Base-by-base conservation (phyloP, 2,113 vertebrate species). In the Argyrosomus japonicus region DNA sequence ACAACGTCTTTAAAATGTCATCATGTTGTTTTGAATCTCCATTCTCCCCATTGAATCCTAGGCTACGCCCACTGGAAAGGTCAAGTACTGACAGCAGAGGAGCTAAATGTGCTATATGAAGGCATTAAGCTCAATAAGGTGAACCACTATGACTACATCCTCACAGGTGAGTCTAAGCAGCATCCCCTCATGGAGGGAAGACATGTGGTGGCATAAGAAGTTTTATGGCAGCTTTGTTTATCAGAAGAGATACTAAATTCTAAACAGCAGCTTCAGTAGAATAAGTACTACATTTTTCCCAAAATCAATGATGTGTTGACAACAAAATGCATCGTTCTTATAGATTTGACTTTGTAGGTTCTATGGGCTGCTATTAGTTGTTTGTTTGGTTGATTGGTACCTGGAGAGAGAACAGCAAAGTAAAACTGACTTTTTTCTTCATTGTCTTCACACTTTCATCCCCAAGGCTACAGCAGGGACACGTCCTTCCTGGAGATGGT, bases 21-120 rank as follows among this genome's bases (percentile, higher is more conserved):
- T 74, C 15, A 15, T 27, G 18, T 65, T 0, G 19, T 36, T 19
- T 36, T 63, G 3, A 63, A 23, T 54, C 27, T 57, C 25, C 11
- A 10, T 45, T 72, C 32, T 72, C 25, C 29, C 5, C 40, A 27
- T 76, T 75, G 17, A 76, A 29, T 71, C 70, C 53, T 81, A 99
- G 98, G 98, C 65, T 99, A 99, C 25, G 60, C 93, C 2, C 96
- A 99, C 89, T 99, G 98, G 98, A 99, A 98, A 86, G 98, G 98
- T 0, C 98, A 99, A 68, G 97, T 99, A 18, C 93, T 99, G 91
- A 98, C 95, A 25, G 96, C 98, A 0, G 93, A 95, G 23, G 98
- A 99, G 79, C 96, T 99, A 12, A 96, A 97, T 2, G 96, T 97
- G 58, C 93, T 99, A 0, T 99, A 99, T 0, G 96, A 98, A 10